Conservation (phyloP, 2,888 invertebrate species). For the Hyppa rectilinea region DNA sequence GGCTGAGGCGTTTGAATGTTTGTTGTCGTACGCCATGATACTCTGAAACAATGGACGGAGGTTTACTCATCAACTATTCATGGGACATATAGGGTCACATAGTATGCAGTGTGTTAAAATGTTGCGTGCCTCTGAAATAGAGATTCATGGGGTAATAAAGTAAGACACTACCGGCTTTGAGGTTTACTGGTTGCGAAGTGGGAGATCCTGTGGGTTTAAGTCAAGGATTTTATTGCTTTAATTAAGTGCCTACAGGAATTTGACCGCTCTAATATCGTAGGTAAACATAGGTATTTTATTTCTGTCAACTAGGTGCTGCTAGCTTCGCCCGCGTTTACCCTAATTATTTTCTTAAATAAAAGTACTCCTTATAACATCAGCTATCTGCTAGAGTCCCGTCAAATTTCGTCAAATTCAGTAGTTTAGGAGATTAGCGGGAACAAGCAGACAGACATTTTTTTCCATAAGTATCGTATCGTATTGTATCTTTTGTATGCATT, state of each 20-base stretch:
- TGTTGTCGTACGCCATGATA: conserved; percentile 71
- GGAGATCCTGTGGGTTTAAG: neutral
- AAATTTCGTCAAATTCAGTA: too few relatives aligned
- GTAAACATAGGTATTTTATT: too few relatives aligned
- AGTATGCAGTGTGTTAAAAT: conserved; percentile 30
- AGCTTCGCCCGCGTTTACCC: too few relatives aligned
- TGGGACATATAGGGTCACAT: conserved; percentile 27
- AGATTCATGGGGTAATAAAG: conserved; percentile 54
- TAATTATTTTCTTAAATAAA: too few relatives aligned
- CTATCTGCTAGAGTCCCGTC: too few relatives aligned
- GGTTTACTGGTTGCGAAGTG: conserved; percentile 11
- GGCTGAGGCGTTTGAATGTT: conserved; percentile 68
- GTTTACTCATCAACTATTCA: conserved; percentile 58
- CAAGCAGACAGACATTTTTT: too few relatives aligned
- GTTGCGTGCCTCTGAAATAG: conserved; percentile 29
- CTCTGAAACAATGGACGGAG: conserved; percentile 69
- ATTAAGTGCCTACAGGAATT: neutral
- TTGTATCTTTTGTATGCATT: too few relatives aligned
- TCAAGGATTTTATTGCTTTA: neutral
- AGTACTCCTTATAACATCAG: too few relatives aligned
- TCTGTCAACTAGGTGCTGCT: too few relatives aligned
- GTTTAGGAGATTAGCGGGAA: too few relatives aligned
- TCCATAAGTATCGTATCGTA: too few relatives aligned
- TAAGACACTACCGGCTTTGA: conserved; percentile 26
- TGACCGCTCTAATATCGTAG: too few relatives aligned